Conservation (phyloP, 2,888 invertebrate species). For the Pollenia griseotomentosa region DNA sequence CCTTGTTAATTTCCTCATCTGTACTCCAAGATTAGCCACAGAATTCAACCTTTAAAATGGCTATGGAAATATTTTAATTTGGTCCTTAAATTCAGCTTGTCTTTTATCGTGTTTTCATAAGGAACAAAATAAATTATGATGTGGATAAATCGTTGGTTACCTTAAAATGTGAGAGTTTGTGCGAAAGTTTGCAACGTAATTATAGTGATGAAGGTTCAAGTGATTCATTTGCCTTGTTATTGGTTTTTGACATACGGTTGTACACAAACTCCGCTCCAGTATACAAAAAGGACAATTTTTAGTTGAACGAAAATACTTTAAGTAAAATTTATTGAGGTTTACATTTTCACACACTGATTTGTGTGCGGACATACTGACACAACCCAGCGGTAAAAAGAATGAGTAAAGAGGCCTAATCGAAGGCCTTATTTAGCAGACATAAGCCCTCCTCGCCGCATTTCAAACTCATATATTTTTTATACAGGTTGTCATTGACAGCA, state of each 20-base stretch:
- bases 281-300: conserved; percentile 43
- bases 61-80: background rate
- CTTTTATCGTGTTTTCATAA: background rate
- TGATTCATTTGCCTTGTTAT: conserved; percentile 54
- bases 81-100: background rate
- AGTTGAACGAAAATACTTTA: conserved; percentile 50
- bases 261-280: background rate
- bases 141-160: conserved; percentile 32
- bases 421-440: too few relatives aligned
- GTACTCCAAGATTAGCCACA: background rate
- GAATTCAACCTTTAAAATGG: background rate
- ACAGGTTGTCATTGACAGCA: too few relatives aligned
- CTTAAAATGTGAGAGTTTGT: background rate
- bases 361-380: background rate
- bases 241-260: conserved; percentile 27
- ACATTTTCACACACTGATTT: conserved; percentile 44
- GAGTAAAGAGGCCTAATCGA: too few relatives aligned
- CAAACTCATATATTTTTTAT: too few relatives aligned
- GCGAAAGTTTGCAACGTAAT: conserved; percentile 22
- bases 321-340: conserved; percentile 66
- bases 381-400: too few relatives aligned
- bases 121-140: conserved; percentile 30
- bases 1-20: background rate
- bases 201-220: conserved; percentile 59
- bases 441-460: too few relatives aligned